Evolutionary conservation across 2,113 vertebrate genomes (phyloP).

Genomic region (Cariama cristata): DNA sequence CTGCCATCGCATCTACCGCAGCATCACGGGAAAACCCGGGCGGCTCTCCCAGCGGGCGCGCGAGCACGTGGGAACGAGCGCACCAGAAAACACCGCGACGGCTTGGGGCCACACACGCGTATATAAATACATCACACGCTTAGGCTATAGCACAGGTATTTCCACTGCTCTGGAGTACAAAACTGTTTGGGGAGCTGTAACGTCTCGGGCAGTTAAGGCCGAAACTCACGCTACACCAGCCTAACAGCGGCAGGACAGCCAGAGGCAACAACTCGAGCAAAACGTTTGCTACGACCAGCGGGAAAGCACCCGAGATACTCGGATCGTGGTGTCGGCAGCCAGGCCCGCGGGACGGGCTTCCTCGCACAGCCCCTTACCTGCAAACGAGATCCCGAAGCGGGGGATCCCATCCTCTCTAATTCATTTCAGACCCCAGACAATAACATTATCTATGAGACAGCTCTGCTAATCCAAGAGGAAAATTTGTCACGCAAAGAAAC

Average conservation of each 20-base stretch:
- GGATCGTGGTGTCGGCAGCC: fast-evolving
- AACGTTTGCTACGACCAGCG: neutral
- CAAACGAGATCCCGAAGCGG: neutral
- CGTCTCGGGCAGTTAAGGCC: neutral
- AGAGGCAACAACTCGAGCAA: neutral
- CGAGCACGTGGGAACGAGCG: neutral
- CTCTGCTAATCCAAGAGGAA: neutral
- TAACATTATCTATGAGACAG: neutral
- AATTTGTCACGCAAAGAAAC: neutral
- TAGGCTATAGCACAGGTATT: neutral
- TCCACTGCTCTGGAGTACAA: neutral
- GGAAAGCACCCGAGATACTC: neutral
- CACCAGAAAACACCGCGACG: neutral
- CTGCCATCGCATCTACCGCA: fast-evolving
- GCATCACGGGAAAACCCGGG: fast-evolving
- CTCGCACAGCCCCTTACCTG: neutral
- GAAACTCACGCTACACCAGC: neutral
- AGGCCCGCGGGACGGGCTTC: neutral
- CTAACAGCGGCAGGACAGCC: neutral
- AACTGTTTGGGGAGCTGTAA: fast-evolving
- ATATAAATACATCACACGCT: fast-evolving
- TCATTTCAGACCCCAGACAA: neutral
- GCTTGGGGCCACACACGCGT: fast-evolving
- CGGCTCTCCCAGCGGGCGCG: neutral
- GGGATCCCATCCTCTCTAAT: neutral